phyloP scores from a whole-genome alignment of 2,797 vertebrate species.

The Platalea minor region DNA sequence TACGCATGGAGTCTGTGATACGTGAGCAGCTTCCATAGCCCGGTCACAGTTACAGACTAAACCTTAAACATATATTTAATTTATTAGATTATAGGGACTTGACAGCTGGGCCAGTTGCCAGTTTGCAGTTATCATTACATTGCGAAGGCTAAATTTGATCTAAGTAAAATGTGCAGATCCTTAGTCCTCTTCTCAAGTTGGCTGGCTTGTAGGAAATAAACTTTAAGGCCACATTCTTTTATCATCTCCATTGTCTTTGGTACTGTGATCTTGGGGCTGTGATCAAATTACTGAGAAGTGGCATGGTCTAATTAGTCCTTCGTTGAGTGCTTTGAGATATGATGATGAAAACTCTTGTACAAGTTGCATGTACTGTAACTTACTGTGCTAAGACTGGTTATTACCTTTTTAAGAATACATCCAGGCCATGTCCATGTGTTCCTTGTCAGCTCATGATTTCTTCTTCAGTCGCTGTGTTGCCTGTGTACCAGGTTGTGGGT shows the following conservation, averaged over 20 bases:
- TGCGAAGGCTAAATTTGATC: not conserved
- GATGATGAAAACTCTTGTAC: not conserved
- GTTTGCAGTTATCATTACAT: not conserved
- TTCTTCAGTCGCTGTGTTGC: not conserved
- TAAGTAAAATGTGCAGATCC: not conserved
- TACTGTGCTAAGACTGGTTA: not conserved
- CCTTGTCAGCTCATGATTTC: not conserved
- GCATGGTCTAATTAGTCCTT: not conserved
- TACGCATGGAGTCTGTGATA: constrained; percentile 64
- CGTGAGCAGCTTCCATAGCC: constrained; percentile 69
- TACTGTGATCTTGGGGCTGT: not conserved
- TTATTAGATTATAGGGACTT: fast-evolving
- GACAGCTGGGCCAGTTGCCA: not conserved
- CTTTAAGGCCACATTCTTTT: not conserved
- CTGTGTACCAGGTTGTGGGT: not conserved
- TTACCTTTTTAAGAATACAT: not conserved
- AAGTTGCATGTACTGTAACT: not conserved
- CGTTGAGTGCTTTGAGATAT: not conserved
- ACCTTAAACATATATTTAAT: fast-evolving
- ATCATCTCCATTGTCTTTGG: not conserved
- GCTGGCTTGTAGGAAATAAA: not conserved
- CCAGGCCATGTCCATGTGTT: not conserved
- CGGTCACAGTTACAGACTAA: constrained; percentile 64
- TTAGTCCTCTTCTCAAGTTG: not conserved
- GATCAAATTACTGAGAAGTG: not conserved